These are phyloP conservation scores for Bufo bufo DNA, from an alignment of 2,113 vertebrate species.

Conservation along the genomic window DNA sequence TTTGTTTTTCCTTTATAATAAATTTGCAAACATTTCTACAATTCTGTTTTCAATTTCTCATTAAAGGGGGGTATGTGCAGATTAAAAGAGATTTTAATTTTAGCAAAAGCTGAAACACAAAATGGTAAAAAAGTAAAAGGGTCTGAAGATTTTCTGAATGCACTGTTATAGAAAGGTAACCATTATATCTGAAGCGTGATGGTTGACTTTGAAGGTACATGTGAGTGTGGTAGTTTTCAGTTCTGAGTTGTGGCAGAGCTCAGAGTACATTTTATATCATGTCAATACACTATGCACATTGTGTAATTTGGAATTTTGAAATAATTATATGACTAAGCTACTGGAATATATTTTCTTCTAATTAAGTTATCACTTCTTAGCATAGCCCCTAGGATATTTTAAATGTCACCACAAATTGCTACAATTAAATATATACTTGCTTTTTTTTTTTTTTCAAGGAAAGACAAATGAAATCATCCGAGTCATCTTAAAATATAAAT, in stretches of 20 bases:
- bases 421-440: not conserved
- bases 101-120: no score
- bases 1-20: no score
- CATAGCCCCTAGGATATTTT: not conserved
- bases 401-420: slow-evolving; percentile 5
- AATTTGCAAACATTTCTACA: no score
- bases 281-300: not conserved
- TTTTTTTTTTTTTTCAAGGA: not conserved
- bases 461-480: not conserved
- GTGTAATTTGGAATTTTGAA: slow-evolving; percentile 1
- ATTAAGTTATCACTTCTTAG: slow-evolving; percentile 7
- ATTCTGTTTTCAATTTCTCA: no score
- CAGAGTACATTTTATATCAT: not conserved
- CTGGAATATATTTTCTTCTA: not conserved
- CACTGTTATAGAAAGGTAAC: not conserved
- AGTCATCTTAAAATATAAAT: not conserved
- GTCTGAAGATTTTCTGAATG: no score
- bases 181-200: not conserved
- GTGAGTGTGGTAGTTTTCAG: not conserved
- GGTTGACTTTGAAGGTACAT: slow-evolving; percentile 1
- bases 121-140: no score
- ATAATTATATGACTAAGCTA: not conserved
- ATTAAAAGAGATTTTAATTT: no score
- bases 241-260: not conserved
- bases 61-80: no score